Evolutionary conservation across 1,140 invertebrate species (phyloP), one percentile per base, ranked within the genome.

Genomic region (Camponotus pennsylvanicus): DNA sequence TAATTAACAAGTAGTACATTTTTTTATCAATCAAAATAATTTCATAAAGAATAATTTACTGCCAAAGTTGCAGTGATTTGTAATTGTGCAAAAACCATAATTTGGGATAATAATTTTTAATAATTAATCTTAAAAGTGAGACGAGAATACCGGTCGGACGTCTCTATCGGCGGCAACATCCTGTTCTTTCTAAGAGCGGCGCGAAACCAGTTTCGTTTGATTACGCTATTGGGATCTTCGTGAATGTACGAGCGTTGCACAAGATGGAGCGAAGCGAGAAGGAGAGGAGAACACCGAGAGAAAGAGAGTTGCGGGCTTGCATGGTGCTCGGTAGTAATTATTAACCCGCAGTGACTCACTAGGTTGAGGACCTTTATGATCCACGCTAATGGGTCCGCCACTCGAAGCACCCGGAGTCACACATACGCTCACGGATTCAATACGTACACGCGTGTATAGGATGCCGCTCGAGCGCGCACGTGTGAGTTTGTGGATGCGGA

Each of bases 331-430:
- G 42, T 32, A 86, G 89, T 92, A 92, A 92, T 92, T 91, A 92
- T 92, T 89, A 91, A 92, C 79, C 85, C 85, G 66, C 87, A 87
- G 88, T 93, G 92, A 93, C 91, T 93, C 92, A 93, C 89, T 91
- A 89, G 92, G 91, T 93, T 90, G 91, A 92, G 91, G 92, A 93
- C 92, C 92, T 93, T 92, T 92, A 92, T 92, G 89, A 92, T 93
- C 87, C 90, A 89, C 83, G 91, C 88, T 92, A 93, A 93, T 93
- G 89, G 89, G 73, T 86, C 85, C 88, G 87, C 61, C 85, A 76
- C 86, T 89, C 63, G 45, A 89, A 55, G 78, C 76, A 82, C 76
- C 75, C 57, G 52, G 79, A 70, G 78, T 71, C 78, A 52, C 61
- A 64, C 37, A 21, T 15, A 57, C 59, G 13, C 3, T 18, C 34